Percentiles rank a stretch among this genome's conserved stretches.
phyloP scores from a whole-genome alignment of 1,140 invertebrate species.

The Polyergus mexicanus region DNA sequence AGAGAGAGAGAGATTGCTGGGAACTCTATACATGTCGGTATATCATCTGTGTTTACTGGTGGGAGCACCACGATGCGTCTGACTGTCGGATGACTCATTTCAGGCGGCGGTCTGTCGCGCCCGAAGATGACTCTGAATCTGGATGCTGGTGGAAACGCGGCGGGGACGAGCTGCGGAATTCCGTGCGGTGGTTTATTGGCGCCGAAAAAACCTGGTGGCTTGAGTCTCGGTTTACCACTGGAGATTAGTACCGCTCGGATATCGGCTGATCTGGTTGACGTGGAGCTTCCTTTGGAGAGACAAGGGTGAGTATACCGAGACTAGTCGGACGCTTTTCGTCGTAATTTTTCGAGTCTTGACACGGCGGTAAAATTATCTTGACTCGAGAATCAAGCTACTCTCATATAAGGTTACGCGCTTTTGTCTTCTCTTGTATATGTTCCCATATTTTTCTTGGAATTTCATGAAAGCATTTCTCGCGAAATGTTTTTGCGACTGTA shows the following conservation, averaged over 20 bases:
- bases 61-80: conserved; percentile 72
- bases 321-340: not conserved
- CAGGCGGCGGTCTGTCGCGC: conserved; percentile 84
- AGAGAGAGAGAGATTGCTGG: conserved; percentile 8
- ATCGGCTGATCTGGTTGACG: conserved; percentile 92
- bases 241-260: conserved; percentile 87
- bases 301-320: conserved; percentile 90
- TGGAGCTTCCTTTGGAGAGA: conserved; percentile 92
- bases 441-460: conserved; percentile 4
- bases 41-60: conserved; percentile 72
- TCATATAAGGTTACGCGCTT: not conserved
- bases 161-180: conserved; percentile 49
- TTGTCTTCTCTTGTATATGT: not conserved
- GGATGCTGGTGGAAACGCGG: conserved; percentile 84
- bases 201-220: conserved; percentile 81
- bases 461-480: not conserved
- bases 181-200: conserved; percentile 79
- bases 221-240: conserved; percentile 88
- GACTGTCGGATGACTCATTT: conserved; percentile 81
- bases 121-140: conserved; percentile 92
- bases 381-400: not conserved
- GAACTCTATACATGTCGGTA: conserved; percentile 10
- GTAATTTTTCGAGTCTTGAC: not conserved
- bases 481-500: not conserved
- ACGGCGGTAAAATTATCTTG: not conserved